Evolutionary conservation across 2,888 invertebrate genomes (phyloP), one percentile per base, ranked within the genome.

Genomic region (Muschampia plurimacula): DNA sequence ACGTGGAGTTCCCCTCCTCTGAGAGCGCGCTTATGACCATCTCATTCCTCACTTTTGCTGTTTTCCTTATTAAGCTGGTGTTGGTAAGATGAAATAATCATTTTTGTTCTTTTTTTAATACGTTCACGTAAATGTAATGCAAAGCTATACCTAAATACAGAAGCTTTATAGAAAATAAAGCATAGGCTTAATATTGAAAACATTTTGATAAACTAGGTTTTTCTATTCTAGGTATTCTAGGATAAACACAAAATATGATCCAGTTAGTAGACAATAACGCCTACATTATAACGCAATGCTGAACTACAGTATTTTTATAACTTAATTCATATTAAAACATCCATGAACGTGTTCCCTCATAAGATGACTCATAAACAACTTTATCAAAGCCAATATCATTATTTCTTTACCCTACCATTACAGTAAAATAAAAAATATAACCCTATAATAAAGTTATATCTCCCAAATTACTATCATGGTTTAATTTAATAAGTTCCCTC

Each of bases 11-110:
- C 86, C 97, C 97, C 12, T 97, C 97, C 0, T 95, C 97, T 5
- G 97, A 97, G 89, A 96, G 97, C 63, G 96, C 98, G 0, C 91
- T 98, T 67, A 96, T 98, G 95, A 97, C 97, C 52, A 97, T 98
- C 77, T 97, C 97, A 32, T 97, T 98, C 86, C 93, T 98, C 10
- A 97, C 97, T 0, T 97, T 98, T 87, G 97, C 97, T 0, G 97
- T 97, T 7, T 98, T 97, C 83, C 95, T 98, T 71, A 96, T 98
- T 67, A 97, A 97, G 90, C 92, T 98, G 49, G 97, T 98, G 49
- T 93, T 97, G 95, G 97, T 97, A 95, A 95, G 95, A 44, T 44
- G 3, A 3, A 12, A 46, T 46, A 13, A 13, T 9, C 4, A 44
- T 46, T 46, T 46, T 46, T 55, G n/a, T 62, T 46, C 36, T 6